These are phyloP conservation scores for Artibeus jamaicensis DNA, from an alignment of 2,797 vertebrate genomes.

Conservation along the genomic window DNA sequence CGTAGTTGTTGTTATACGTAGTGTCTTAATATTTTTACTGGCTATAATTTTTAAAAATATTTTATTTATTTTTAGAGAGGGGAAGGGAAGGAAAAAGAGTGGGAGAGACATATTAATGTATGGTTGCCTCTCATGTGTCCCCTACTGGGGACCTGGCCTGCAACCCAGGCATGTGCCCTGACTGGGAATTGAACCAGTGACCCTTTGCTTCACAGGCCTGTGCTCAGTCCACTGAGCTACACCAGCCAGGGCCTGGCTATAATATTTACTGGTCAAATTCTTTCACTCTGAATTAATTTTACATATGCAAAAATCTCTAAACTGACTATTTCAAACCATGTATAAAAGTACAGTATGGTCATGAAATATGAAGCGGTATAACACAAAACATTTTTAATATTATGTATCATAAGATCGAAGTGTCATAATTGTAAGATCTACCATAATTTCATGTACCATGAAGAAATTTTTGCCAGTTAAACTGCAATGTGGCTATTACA, in stretches of 20 bases:
- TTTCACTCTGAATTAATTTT: conserved; percentile 4
- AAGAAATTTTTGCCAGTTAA: not conserved
- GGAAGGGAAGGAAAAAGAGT: too few species aligned
- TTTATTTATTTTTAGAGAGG: too few species aligned
- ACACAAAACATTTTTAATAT: not conserved
- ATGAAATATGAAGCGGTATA: not conserved
- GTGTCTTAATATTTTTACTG: not conserved
- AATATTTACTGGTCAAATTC: not conserved
- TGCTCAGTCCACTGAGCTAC: too few species aligned
- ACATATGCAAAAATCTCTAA: not conserved
- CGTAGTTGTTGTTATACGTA: too few species aligned
- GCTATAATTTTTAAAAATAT: not conserved
- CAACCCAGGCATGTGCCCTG: too few species aligned
- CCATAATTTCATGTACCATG: not conserved
- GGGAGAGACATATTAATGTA: too few species aligned
- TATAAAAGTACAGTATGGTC: not conserved
- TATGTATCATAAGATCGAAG: not conserved
- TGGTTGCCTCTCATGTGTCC: too few species aligned
- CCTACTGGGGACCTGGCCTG: too few species aligned
- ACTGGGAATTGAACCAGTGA: too few species aligned
- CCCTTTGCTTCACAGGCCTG: too few species aligned
- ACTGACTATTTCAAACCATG: not conserved
- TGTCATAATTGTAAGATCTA: not conserved
- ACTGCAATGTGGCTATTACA: not conserved
- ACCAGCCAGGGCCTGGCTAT: not conserved